Conservation (phyloP, 2,797 vertebrate species). For the Vespertilio murinus region DNA sequence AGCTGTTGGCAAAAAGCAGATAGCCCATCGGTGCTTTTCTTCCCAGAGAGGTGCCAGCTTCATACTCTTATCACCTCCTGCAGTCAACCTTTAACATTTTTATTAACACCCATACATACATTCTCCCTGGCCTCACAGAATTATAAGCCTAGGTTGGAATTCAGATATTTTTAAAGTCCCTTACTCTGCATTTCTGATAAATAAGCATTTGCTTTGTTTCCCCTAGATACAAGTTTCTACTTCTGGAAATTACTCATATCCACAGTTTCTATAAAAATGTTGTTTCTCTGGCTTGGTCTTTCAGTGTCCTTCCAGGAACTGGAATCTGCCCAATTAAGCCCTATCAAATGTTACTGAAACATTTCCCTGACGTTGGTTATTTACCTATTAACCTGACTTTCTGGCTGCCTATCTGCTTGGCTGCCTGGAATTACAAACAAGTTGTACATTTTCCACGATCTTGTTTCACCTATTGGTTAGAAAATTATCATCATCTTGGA, state of each 20-base stretch:
- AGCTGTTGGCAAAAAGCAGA: background rate
- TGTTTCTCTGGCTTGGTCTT: background rate
- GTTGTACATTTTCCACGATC: background rate
- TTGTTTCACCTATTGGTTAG: background rate
- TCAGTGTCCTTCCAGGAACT: background rate
- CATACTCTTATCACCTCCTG: background rate
- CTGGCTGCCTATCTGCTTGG: background rate
- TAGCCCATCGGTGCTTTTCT: background rate
- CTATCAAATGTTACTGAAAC: background rate
- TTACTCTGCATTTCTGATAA: constrained; percentile 2
- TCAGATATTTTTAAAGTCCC: background rate
- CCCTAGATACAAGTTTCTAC: background rate
- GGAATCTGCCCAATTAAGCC: background rate
- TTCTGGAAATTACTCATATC: background rate
- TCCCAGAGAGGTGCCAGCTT: background rate
- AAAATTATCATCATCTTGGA: background rate
- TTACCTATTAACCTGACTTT: background rate
- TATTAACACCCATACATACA: background rate
- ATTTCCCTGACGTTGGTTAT: background rate
- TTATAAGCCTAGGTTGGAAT: background rate
- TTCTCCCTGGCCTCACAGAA: background rate
- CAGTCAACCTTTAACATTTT: background rate
- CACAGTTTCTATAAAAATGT: background rate
- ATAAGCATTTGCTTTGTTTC: background rate
- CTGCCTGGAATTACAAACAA: background rate